Conservation (phyloP, 2,797 vertebrate species). For the Enteromius argenteus region DNA sequence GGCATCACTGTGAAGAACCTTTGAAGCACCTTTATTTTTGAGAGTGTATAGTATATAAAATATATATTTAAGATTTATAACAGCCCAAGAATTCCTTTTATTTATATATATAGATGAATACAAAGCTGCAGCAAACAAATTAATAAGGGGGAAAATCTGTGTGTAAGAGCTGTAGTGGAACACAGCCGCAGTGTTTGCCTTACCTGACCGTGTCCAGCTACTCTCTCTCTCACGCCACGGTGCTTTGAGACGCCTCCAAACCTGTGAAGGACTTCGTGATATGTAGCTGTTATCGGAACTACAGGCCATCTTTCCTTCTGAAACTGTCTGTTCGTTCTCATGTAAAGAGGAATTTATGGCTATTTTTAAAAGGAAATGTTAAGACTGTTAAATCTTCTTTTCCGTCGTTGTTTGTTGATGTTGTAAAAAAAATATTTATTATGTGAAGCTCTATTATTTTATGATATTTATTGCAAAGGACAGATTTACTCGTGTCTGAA, state of each 20-base stretch:
- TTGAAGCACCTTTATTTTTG: not conserved
- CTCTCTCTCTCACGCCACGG: slow-evolving; percentile 67
- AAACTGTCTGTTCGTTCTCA: slow-evolving; percentile 73
- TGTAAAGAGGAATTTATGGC: slow-evolving; percentile 93
- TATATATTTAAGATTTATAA: no score
- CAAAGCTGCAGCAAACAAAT: no score
- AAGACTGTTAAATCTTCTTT: slow-evolving; percentile 89
- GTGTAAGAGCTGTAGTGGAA: slow-evolving; percentile 10
- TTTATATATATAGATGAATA: no score
- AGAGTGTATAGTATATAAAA: not conserved
- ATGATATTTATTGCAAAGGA: slow-evolving; percentile 99
- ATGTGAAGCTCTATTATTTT: slow-evolving; percentile 99
- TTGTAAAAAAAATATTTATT: slow-evolving; percentile 99
- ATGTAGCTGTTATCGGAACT: slow-evolving; percentile 83
- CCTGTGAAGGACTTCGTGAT: slow-evolving; percentile 84
- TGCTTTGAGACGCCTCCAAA: slow-evolving; percentile 64
- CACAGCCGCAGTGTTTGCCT: slow-evolving; percentile 77
- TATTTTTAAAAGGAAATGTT: slow-evolving; percentile 93
- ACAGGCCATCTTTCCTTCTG: slow-evolving; percentile 59
- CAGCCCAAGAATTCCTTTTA: no score
- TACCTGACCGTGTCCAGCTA: slow-evolving; percentile 75
- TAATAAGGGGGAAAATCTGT: no score
- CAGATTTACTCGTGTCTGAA: slow-evolving; percentile 98
- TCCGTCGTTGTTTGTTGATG: slow-evolving; percentile 80
- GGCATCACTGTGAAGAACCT: no score